These are phyloP conservation scores for Oopsacas minuta DNA, from an alignment of 37 sponge, comb jelly and placozoan genomes.

Conservation along the genomic window DNA sequence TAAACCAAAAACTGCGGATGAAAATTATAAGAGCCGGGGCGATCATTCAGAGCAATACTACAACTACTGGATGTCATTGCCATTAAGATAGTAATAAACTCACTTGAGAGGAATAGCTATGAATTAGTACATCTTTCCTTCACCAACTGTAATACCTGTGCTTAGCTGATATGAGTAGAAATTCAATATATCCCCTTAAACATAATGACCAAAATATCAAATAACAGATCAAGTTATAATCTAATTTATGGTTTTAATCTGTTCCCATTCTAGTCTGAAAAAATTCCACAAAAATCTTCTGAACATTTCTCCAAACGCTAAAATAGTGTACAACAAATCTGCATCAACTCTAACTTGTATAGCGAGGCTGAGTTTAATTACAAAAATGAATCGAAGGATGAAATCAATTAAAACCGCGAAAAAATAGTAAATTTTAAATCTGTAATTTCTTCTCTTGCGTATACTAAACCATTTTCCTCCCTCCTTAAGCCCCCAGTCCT, in stretches of 20 bases:
- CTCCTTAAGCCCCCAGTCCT: conserved; percentile 82
- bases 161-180: too few species aligned
- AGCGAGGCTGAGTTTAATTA: conserved; percentile 66
- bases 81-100: too few species aligned
- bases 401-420: conserved; percentile 64
- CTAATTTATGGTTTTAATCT: conserved; percentile 6
- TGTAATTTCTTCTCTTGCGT: conserved; percentile 43
- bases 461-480: conserved; percentile 32
- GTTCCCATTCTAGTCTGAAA: conserved; percentile 81
- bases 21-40: too few species aligned
- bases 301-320: conserved; percentile 41
- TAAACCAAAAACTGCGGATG: too few species aligned
- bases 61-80: too few species aligned
- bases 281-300: conserved; percentile 95
- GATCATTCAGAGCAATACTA: too few species aligned
- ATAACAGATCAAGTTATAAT: background rate
- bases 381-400: conserved; percentile 62
- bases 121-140: too few species aligned
- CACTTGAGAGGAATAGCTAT: too few species aligned
- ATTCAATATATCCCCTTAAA: too few species aligned
- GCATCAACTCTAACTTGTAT: conserved; percentile 49
- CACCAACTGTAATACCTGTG: too few species aligned
- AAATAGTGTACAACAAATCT: conserved; percentile 48
- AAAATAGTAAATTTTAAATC: conserved; percentile 36
- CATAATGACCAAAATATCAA: too few species aligned